Conservation (phyloP, 2,888 invertebrate genomes). For the Campoplex capitator region DNA sequence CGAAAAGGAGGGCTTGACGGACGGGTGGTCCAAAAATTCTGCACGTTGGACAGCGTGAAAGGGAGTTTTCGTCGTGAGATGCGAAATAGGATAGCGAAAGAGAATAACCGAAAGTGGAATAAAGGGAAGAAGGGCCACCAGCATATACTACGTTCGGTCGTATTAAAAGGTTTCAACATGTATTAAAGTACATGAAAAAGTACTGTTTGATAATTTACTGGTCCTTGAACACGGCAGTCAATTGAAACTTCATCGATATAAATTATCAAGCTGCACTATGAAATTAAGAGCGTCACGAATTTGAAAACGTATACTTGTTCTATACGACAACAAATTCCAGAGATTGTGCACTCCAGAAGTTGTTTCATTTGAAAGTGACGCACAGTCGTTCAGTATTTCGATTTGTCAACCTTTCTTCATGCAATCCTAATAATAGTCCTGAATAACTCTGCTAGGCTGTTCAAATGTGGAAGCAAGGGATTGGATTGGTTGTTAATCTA, state of each 20-base stretch:
- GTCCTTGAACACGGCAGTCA: slow-evolving; percentile 66
- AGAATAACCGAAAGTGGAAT: slow-evolving; percentile 23
- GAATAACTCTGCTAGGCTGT: neutral
- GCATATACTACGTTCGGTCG: slow-evolving; percentile 64
- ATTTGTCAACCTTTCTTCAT: slow-evolving; percentile 7
- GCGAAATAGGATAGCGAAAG: slow-evolving; percentile 67
- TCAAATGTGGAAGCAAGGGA: slow-evolving; percentile 5
- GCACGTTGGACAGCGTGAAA: slow-evolving; percentile 53
- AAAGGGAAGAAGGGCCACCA: slow-evolving; percentile 30
- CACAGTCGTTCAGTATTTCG: neutral
- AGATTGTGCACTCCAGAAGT: neutral
- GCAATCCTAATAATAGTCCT: neutral
- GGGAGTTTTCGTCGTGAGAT: slow-evolving; percentile 52
- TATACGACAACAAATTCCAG: neutral
- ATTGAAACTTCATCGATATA: slow-evolving; percentile 80
- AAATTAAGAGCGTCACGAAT: neutral
- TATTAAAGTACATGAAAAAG: slow-evolving; percentile 77
- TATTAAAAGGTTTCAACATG: slow-evolving; percentile 79
- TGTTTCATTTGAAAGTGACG: neutral
- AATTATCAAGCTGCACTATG: slow-evolving; percentile 38
- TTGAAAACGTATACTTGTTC: neutral
- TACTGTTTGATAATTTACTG: no score
- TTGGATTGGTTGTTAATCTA: slow-evolving; percentile 14
- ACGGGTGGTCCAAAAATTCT: slow-evolving; percentile 49
- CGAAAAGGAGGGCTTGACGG: slow-evolving; percentile 23